A percentile compares a stretch with the other conserved stretches of the same genome.
phyloP scores from a whole-genome alignment of 2,797 vertebrate genomes.

The Malurus leucopterus region DNA sequence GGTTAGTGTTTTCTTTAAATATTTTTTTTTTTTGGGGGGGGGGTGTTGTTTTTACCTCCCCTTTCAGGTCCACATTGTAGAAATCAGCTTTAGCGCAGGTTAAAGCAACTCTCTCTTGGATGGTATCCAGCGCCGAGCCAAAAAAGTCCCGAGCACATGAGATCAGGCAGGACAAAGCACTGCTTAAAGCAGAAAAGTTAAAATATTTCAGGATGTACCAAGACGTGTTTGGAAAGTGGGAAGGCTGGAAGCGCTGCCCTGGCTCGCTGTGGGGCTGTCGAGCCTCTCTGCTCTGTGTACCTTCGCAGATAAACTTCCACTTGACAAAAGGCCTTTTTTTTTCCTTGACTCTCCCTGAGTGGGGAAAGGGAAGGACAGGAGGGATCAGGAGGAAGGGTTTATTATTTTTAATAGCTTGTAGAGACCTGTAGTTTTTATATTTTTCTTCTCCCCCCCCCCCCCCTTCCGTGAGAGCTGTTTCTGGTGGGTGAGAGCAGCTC shows the following conservation, averaged over 20 bases:
- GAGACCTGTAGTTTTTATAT: not conserved
- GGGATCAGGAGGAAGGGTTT: conserved; percentile 20
- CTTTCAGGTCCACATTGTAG: conserved; percentile 47
- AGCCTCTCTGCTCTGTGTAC: conserved; percentile 14
- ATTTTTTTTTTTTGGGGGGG: not conserved
- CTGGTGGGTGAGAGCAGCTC: conserved; percentile 33
- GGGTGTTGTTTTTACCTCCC: not conserved
- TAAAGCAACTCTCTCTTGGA: conserved; percentile 61
- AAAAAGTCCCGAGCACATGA: conserved; percentile 66
- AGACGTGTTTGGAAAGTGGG: conserved; percentile 49
- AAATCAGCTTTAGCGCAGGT: conserved; percentile 60
- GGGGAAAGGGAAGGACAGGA: not conserved
- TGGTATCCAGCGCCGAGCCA: conserved; percentile 67
- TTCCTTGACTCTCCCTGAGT: not conserved
- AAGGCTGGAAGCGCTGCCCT: conserved; percentile 41
- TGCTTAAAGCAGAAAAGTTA: conserved; percentile 58
- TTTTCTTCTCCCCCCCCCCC: not conserved
- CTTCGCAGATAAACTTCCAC: conserved; percentile 61
- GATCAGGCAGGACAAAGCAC: conserved; percentile 64
- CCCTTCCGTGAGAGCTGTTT: not conserved
- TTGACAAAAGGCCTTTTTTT: conserved; percentile 49
- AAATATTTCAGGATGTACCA: conserved; percentile 54
- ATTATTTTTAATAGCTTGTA: conserved; percentile 26
- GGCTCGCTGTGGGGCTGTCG: conserved; percentile 32
- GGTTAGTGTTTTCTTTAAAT: not conserved